Evolutionary conservation across 2,888 invertebrate genomes (phyloP), one percentile per base, ranked within the genome.

Genomic region (Ctenicera cuprea): DNA sequence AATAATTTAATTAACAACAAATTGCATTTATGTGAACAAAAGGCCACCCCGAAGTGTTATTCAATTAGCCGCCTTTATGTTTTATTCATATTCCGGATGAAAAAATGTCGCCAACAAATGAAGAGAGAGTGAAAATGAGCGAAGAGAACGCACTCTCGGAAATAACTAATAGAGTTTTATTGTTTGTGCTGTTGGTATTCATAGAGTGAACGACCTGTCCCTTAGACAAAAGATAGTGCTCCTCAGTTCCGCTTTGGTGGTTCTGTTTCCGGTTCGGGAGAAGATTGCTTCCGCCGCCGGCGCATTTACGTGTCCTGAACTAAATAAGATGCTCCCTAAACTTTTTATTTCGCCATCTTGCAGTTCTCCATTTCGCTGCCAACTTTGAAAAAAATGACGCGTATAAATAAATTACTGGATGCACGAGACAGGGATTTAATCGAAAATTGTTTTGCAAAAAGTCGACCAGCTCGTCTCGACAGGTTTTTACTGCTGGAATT

Each of bases 391-490:
- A n/a, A 26, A 54, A 30, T 30, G 54, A 33, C 14, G 7, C 16
- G 5, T 59, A 38, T 59, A 59, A 59, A 59, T 59, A 59, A 59
- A 59, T 59, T 20, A 38, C 59, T 7, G 54, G 26, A 26, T 5
- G 26, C 38, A 30, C 38, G 18, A 59, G 59, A 59, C 59, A n/a
- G 43, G 43, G 63, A 45, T 63, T 48, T 63, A 48, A 63, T 63
- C 63, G 63, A 63, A 61, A 61, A 30, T 22, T 26, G 30, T 3
- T 20, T 48, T 30, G 48, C 30, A 63, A 63, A 63, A 63, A 63
- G 18, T 3, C 41, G 18, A 71, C 65, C 77, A 64, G 75, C 68
- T 65, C 75, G 82, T 82, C 82, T 80, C 79, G 82, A 80, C 82
- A 77, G 74, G 80, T 82, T 82, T 82, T 82, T 82, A 77, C 73